These are phyloP conservation scores for Chloromyia formosa DNA, from an alignment of 2,888 invertebrate genomes.

Conservation along the genomic window DNA sequence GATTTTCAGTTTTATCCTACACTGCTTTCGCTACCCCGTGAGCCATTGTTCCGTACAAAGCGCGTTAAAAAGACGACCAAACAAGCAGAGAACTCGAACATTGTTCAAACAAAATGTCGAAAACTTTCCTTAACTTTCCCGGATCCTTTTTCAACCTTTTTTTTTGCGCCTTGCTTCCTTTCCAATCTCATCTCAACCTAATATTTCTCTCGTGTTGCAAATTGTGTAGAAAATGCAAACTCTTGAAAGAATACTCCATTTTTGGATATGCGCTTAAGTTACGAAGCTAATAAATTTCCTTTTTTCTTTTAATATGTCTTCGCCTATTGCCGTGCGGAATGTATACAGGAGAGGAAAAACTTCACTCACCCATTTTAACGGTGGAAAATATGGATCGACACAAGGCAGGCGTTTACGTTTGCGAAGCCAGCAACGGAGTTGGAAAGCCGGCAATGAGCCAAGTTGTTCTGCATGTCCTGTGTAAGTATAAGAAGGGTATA, in stretches of 20 bases:
- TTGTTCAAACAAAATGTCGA: constrained; percentile 34
- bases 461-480: constrained; percentile 71
- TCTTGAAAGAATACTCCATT: constrained; percentile 24
- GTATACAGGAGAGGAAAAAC: constrained; percentile 69
- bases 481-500: constrained; percentile 67
- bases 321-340: no score
- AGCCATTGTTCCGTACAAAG: no score
- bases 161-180: constrained; percentile 17
- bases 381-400: constrained; percentile 72
- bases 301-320: constrained; percentile 38
- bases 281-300: constrained; percentile 39
- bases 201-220: constrained; percentile 35
- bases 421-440: constrained; percentile 71
- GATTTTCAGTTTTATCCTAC: no score
- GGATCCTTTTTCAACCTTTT: not conserved
- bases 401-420: constrained; percentile 72
- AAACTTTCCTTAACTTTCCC: constrained; percentile 13
- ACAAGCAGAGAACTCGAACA: not conserved
- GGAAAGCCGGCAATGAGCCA: constrained; percentile 70
- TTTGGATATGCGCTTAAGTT: constrained; percentile 24
- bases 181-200: constrained; percentile 22
- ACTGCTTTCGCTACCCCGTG: no score
- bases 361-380: constrained; percentile 68
- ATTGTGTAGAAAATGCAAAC: constrained; percentile 39
- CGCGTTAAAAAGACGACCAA: not conserved